Percentiles rank a stretch among this genome's conserved stretches.
phyloP scores from a whole-genome alignment of 2,797 vertebrate genomes.

The Scarus forsteni region DNA sequence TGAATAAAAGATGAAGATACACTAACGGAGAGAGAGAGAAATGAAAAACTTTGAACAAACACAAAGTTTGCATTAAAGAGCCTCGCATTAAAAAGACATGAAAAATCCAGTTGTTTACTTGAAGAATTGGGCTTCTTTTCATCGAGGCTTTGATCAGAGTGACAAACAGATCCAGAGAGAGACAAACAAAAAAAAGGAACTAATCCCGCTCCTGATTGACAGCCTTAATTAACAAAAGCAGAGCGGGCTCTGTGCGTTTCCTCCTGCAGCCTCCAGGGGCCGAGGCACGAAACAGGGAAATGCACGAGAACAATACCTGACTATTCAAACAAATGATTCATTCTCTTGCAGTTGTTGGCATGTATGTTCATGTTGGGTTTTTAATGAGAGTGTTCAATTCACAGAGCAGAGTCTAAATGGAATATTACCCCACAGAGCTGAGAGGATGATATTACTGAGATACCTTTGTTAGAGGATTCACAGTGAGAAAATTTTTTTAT shows the following conservation, averaged over 20 bases:
- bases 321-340: conserved; percentile 67
- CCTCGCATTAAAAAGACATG: conserved; percentile 68
- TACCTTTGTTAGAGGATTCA: conserved; percentile 22
- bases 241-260: conserved; percentile 67
- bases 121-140: conserved; percentile 66
- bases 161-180: conserved; percentile 76
- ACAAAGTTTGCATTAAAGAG: conserved; percentile 75
- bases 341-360: conserved; percentile 57
- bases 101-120: conserved; percentile 76
- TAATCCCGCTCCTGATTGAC: conserved; percentile 74
- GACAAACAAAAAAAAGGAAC: conserved; percentile 45
- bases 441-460: conserved; percentile 34
- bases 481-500: conserved; percentile 3
- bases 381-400: conserved; percentile 62
- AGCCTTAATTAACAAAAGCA: conserved; percentile 84
- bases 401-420: conserved; percentile 25
- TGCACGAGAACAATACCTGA: conserved; percentile 68
- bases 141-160: conserved; percentile 80
- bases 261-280: conserved; percentile 72
- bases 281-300: conserved; percentile 60
- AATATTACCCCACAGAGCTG: conserved; percentile 22
- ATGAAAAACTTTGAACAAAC: conserved; percentile 44
- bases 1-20: conserved; percentile 74
- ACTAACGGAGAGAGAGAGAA: conserved; percentile 14
- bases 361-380: conserved; percentile 48